A percentile compares a stretch with the other conserved stretches of the same genome.
Evolutionary conservation across 2,888 invertebrate species (phyloP).

Genomic region (Ophraella communa): DNA sequence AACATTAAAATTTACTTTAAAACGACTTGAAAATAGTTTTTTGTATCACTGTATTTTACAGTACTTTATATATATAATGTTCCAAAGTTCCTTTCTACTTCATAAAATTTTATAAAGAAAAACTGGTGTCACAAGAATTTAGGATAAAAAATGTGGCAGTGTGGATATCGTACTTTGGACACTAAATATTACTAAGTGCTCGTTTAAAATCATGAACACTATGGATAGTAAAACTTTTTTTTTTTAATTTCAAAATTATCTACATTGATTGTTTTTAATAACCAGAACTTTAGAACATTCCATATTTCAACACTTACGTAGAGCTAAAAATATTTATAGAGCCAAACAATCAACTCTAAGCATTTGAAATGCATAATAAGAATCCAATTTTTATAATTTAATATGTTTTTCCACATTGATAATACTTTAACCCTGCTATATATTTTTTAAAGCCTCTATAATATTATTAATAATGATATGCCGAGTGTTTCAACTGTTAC

Average conservation of each 20-base stretch:
- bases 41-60: neutral
- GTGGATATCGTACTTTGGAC: neutral
- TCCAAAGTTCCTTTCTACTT: neutral
- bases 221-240: too few relatives aligned
- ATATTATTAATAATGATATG: constrained; percentile 27
- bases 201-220: too few relatives aligned
- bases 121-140: too few relatives aligned
- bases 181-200: neutral
- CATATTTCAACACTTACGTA: constrained; percentile 35
- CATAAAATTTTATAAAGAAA: too few relatives aligned
- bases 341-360: constrained; percentile 42
- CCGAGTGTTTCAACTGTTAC: neutral
- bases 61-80: neutral
- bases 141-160: neutral
- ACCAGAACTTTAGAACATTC: constrained; percentile 2
- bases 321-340: constrained; percentile 36
- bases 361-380: constrained; percentile 43
- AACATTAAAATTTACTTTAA: neutral
- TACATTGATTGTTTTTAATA: neutral
- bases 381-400: constrained; percentile 24
- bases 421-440: constrained; percentile 46
- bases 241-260: too few relatives aligned
- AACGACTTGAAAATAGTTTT: neutral
- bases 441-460: constrained; percentile 48
- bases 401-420: constrained; percentile 37